phyloP scores from a whole-genome alignment of 2,113 vertebrate genomes.

The Pampusana beccarii region DNA sequence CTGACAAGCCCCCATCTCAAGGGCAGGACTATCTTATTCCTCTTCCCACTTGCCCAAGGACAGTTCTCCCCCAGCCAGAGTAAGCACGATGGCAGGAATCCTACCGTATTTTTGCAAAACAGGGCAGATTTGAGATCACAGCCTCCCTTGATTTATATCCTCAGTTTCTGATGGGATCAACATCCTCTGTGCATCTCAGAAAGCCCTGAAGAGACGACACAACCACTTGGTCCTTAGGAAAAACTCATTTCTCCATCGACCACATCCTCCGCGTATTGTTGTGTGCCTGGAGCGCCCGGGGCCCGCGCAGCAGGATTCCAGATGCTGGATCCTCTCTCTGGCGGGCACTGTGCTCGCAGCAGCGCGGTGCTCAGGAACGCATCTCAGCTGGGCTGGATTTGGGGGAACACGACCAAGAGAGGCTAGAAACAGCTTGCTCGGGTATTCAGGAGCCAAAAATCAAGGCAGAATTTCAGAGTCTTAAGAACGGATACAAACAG shows the following conservation, averaged over 20 bases:
- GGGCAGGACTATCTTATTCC: neutral
- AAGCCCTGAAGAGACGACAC: conserved; percentile 2
- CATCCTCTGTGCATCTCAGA: neutral
- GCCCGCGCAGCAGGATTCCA: neutral
- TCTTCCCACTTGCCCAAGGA: neutral
- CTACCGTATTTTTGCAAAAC: neutral
- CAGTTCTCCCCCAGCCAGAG: neutral
- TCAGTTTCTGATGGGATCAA: neutral
- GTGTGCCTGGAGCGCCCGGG: neutral
- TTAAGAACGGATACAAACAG: neutral
- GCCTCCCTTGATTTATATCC: neutral
- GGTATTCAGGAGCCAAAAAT: neutral
- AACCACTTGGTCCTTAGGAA: neutral
- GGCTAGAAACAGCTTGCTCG: neutral
- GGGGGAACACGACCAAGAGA: neutral
- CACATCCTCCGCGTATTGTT: conserved; percentile 38
- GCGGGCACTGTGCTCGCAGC: neutral
- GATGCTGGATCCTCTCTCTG: neutral
- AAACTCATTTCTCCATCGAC: neutral
- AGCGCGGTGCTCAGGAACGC: neutral
- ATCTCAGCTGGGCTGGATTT: neutral
- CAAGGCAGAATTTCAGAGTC: neutral
- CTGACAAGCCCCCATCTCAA: neutral
- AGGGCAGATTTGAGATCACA: neutral
- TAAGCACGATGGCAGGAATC: neutral